Conservation (phyloP, 1,140 invertebrate species). For the Magallana ariakensis region DNA sequence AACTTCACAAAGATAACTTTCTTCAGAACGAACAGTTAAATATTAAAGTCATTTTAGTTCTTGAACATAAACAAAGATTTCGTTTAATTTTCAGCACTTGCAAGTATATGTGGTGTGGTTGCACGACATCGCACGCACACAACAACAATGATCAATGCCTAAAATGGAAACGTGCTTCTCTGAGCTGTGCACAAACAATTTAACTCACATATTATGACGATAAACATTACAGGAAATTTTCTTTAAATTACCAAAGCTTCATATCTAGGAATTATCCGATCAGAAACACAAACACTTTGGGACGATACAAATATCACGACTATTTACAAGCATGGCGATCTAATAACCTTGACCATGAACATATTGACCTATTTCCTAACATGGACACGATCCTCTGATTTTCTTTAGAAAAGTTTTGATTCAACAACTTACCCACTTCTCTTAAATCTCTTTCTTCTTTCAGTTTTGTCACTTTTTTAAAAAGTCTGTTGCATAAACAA, state of each 20-base stretch:
- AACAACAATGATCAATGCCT: not conserved
- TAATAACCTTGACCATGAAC: conserved; percentile 17
- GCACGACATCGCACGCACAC: not conserved
- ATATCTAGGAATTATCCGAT: too few relatives aligned
- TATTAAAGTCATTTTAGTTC: too few relatives aligned
- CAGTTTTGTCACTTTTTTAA: conserved; percentile 26
- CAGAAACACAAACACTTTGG: too few relatives aligned
- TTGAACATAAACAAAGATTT: too few relatives aligned
- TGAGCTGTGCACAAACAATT: too few relatives aligned
- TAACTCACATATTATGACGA: too few relatives aligned
- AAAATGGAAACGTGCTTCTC: not conserved
- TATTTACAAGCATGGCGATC: conserved; percentile 29
- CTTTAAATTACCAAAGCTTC: too few relatives aligned
- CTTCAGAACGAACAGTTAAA: too few relatives aligned
- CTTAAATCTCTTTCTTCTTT: not conserved
- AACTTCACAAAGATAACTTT: too few relatives aligned
- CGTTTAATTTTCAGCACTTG: not conserved
- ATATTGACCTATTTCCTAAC: conserved; percentile 23
- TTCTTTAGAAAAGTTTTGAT: not conserved
- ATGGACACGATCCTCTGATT: conserved; percentile 4
- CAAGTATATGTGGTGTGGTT: not conserved
- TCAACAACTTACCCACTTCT: not conserved
- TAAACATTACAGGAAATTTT: too few relatives aligned
- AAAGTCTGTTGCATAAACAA: conserved; percentile 40
- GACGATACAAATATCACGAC: too few relatives aligned